phyloP scores from a whole-genome alignment of 2,113 vertebrate genomes.

The Mus pahari region DNA sequence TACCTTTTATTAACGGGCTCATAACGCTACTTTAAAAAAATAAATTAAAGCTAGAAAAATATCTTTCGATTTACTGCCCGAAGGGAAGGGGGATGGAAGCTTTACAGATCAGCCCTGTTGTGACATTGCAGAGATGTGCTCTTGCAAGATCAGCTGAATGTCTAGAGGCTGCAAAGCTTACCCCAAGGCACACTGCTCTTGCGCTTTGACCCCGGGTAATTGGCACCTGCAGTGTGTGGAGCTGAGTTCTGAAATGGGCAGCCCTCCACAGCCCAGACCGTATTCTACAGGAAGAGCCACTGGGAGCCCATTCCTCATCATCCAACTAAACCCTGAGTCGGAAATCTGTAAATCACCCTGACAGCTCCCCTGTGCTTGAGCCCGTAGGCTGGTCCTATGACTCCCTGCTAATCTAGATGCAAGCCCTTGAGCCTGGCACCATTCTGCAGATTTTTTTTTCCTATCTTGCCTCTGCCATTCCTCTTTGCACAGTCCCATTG shows the following conservation, averaged over 20 bases:
- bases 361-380: not conserved
- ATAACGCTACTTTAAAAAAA: slow-evolving; percentile 82
- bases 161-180: not conserved
- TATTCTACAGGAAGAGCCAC: not conserved
- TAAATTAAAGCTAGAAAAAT: slow-evolving; percentile 80
- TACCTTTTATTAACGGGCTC: slow-evolving; percentile 83
- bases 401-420: not conserved
- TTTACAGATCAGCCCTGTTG: not conserved
- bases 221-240: not conserved
- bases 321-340: not conserved
- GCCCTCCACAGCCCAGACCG: not conserved
- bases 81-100: slow-evolving; percentile 60
- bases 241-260: not conserved
- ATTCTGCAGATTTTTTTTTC: not conserved
- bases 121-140: slow-evolving; percentile 61
- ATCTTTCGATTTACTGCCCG: slow-evolving; percentile 66
- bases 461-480: not conserved
- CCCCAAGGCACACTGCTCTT: not conserved
- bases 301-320: not conserved
- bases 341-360: not conserved
- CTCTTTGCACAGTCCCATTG: not conserved
- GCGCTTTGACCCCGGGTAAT: not conserved
- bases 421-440: not conserved
- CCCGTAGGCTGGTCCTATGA: not conserved
- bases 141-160: slow-evolving; percentile 68